phyloP scores from a whole-genome alignment of 1,140 invertebrate species.

The Carposina sasakii region DNA sequence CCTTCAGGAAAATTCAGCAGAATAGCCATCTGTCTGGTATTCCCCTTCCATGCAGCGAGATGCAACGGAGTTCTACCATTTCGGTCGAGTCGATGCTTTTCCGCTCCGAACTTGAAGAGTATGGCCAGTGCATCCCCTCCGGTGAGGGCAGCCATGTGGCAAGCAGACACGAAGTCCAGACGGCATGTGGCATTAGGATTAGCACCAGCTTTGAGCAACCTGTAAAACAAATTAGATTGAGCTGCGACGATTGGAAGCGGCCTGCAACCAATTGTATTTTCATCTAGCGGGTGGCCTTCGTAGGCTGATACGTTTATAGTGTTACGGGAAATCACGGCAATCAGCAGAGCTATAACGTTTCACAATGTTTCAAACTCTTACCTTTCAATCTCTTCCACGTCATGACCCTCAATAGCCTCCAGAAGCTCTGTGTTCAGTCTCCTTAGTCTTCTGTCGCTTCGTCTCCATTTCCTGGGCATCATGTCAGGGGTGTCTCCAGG shows the following conservation, averaged over 20 bases:
- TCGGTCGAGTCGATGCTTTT: constrained; percentile 51
- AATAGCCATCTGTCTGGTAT: constrained; percentile 56
- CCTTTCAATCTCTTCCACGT: constrained; percentile 57
- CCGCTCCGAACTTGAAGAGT: constrained; percentile 56
- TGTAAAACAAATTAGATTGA: constrained; percentile 21
- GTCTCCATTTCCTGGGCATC: constrained; percentile 41
- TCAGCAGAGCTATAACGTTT: neutral
- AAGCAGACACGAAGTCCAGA: constrained; percentile 53
- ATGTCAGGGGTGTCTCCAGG: constrained; percentile 21
- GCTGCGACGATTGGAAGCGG: neutral
- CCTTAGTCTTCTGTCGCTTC: constrained; percentile 50
- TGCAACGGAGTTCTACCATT: constrained; percentile 64
- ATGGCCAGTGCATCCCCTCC: constrained; percentile 47
- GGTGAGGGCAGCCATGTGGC: constrained; percentile 54
- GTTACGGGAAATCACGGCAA: neutral
- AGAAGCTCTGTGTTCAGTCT: constrained; percentile 67
- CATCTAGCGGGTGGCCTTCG: no score
- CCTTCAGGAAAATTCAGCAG: constrained; percentile 59
- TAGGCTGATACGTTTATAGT: neutral
- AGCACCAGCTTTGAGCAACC: constrained; percentile 59
- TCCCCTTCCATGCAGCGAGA: constrained; percentile 60
- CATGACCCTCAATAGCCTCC: constrained; percentile 50
- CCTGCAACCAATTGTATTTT: neutral
- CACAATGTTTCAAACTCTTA: constrained; percentile 13
- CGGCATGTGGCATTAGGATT: constrained; percentile 68